Conservation (phyloP, 2,113 vertebrate genomes). For the Xiphorhynchus elegans region DNA sequence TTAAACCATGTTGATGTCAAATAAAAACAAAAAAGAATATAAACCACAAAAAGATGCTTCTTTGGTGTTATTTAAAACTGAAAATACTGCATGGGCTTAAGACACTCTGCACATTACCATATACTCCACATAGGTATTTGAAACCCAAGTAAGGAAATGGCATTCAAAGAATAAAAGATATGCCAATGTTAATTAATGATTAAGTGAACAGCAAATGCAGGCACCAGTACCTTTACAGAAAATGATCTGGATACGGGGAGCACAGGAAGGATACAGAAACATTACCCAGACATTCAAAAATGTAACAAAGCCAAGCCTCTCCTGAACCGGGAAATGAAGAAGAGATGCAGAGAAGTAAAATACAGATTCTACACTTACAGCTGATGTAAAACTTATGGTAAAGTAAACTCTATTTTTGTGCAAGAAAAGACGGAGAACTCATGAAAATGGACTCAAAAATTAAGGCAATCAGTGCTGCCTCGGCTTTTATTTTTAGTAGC, state of each 20-base stretch:
- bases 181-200: neutral
- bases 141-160: neutral
- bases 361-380: neutral
- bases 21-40: neutral
- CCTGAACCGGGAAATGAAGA: neutral
- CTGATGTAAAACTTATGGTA: neutral
- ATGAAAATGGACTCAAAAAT: neutral
- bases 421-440: neutral
- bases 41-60: neutral
- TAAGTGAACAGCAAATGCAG: neutral
- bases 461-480: neutral
- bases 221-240: neutral
- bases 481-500: neutral
- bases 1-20: neutral
- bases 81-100: neutral
- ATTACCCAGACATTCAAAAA: neutral
- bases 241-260: neutral
- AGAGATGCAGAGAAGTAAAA: neutral
- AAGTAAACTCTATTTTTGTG: neutral
- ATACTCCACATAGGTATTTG: neutral
- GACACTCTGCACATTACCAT: neutral
- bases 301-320: neutral
- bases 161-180: neutral
- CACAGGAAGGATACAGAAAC: neutral
- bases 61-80: neutral